Conservation (phyloP, 2,113 vertebrate species). For the Corapipo altera region DNA sequence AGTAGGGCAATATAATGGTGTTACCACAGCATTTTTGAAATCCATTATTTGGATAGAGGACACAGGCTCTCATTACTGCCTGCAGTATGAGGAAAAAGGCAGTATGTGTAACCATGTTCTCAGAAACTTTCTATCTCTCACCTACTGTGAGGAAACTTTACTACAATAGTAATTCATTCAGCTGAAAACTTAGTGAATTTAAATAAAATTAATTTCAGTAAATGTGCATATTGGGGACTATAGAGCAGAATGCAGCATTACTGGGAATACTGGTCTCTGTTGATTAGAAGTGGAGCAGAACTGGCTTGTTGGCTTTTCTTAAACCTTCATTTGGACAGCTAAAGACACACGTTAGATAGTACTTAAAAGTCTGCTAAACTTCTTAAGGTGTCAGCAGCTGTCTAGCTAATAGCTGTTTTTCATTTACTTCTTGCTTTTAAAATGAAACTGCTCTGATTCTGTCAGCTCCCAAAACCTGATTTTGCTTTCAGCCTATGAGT, state of each 20-base stretch:
- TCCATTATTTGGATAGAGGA: background rate
- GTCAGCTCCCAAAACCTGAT: background rate
- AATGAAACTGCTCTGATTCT: slow-evolving; percentile 1
- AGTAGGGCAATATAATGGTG: background rate
- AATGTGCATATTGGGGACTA: background rate
- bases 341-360: background rate
- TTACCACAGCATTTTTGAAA: background rate
- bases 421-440: background rate
- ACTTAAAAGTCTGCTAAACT: background rate
- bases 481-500: background rate
- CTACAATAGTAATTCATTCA: background rate
- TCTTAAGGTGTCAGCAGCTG: background rate
- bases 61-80: background rate
- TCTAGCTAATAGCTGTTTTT: background rate
- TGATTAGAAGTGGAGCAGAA: background rate
- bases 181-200: background rate
- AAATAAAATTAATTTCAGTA: background rate
- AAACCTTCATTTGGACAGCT: background rate
- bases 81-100: background rate
- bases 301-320: background rate
- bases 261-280: background rate
- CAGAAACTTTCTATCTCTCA: background rate
- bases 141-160: background rate
- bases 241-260: background rate
- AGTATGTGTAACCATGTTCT: background rate